Conservation (phyloP, 2,888 invertebrate genomes). For the Pomacea canaliculata region DNA sequence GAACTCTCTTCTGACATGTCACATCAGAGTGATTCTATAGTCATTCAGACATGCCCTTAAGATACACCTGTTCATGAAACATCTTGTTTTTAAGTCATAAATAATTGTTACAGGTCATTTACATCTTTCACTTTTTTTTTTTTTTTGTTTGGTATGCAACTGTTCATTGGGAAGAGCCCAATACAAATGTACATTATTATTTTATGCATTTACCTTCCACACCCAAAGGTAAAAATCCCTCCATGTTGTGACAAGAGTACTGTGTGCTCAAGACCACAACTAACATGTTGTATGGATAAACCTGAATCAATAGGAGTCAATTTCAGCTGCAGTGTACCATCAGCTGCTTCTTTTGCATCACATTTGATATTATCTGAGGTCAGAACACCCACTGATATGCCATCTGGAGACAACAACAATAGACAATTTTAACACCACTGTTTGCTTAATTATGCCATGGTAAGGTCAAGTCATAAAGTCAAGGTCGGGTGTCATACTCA, state of each 20-base stretch:
- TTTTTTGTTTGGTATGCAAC: too few relatives aligned
- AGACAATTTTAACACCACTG: not conserved
- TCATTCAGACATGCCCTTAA: too few relatives aligned
- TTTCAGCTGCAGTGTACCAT: not conserved
- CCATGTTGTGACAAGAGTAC: conserved; percentile 80
- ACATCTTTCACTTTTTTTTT: too few relatives aligned
- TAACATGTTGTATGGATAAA: conserved; percentile 25
- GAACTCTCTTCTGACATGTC: too few relatives aligned
- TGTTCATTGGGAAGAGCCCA: too few relatives aligned
- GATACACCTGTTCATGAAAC: too few relatives aligned
- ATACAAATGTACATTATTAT: too few relatives aligned
- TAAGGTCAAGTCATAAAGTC: not conserved
- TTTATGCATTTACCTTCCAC: conserved; percentile 78
- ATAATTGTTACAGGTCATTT: too few relatives aligned
- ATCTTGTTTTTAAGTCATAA: too few relatives aligned
- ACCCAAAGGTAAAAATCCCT: conserved; percentile 85
- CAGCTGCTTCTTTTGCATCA: not conserved
- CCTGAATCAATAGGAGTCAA: conserved; percentile 26
- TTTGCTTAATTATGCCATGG: not conserved
- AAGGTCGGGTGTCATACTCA: not conserved
- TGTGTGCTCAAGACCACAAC: conserved; percentile 86
- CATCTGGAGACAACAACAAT: conserved; percentile 1
- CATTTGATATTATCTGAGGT: not conserved
- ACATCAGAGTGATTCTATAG: too few relatives aligned
- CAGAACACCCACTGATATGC: conserved; percentile 14